A percentile compares a stretch with the other conserved stretches of the same genome.
These are phyloP conservation scores for Dromococcyx pavoninus DNA, from an alignment of 2,797 vertebrate genomes.

Conservation along the genomic window DNA sequence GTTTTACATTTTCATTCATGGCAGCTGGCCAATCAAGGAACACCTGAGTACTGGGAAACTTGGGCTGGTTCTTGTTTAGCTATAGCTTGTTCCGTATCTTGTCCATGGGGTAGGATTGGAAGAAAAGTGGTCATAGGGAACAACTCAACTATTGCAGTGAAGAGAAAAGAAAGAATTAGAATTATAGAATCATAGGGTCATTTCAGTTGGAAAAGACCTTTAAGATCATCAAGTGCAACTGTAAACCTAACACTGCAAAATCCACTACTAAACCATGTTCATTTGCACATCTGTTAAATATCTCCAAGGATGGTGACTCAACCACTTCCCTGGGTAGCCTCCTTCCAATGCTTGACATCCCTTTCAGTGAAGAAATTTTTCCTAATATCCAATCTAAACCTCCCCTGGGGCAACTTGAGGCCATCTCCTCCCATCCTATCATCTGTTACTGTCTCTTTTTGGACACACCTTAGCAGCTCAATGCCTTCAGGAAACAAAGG, in stretches of 20 bases:
- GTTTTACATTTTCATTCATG: not conserved
- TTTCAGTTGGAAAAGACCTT: not conserved
- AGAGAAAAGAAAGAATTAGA: not conserved
- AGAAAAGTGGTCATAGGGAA: not conserved
- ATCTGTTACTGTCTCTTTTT: not conserved
- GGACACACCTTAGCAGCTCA: not conserved
- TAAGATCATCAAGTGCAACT: not conserved
- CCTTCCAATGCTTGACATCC: not conserved
- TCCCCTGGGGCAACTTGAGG: not conserved
- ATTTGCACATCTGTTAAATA: not conserved
- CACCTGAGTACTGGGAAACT: not conserved
- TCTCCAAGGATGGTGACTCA: not conserved
- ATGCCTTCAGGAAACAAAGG: not conserved
- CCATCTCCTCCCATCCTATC: not conserved
- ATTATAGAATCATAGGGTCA: not conserved
- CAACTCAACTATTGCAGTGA: not conserved
- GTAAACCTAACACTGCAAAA: not conserved
- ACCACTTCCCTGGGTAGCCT: not conserved
- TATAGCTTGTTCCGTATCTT: not conserved
- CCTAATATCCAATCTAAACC: not conserved
- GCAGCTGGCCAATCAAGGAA: not conserved
- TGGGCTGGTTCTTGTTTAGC: not conserved
- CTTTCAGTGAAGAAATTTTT: not conserved
- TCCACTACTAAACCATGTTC: not conserved
- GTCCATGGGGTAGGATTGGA: not conserved